Conservation (phyloP, 2,888 invertebrate genomes). For the Pheosia tremula region DNA sequence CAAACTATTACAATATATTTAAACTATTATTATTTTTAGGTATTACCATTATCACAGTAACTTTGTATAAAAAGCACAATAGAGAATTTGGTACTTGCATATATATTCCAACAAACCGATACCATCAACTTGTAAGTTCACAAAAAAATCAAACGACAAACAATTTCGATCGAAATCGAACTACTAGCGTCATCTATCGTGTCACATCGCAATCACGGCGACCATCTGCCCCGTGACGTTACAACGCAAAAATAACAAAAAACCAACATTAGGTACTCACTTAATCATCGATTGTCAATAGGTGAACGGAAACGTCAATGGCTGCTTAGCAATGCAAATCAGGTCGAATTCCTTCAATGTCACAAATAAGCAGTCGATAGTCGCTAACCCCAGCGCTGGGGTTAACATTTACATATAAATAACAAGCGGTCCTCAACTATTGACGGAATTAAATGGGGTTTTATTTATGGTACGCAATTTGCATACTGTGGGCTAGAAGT, state of each 20-base stretch:
- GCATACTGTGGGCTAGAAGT: conserved; percentile 41
- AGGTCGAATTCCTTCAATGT: conserved; percentile 69
- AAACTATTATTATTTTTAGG: no score
- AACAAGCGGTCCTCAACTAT: conserved; percentile 77
- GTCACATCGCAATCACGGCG: conserved; percentile 8
- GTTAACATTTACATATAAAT: conserved; percentile 80
- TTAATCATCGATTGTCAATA: conserved; percentile 74
- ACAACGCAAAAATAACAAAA: conserved; percentile 58
- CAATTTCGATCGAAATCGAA: conserved; percentile 22
- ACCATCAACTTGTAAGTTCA: background rate
- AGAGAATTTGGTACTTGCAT: background rate
- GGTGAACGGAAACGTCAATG: conserved; percentile 53
- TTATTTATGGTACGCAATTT: conserved; percentile 51
- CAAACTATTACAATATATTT: no score
- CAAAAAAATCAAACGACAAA: background rate
- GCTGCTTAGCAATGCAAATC: conserved; percentile 77
- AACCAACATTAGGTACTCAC: conserved; percentile 51
- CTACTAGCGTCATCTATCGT: conserved; percentile 45
- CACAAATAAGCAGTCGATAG: conserved; percentile 54
- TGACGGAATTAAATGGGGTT: conserved; percentile 61
- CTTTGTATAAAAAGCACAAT: no score
- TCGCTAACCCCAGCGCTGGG: conserved; percentile 52
- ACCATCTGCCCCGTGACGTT: conserved; percentile 62
- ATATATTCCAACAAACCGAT: background rate
- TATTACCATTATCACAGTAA: no score